Evolutionary conservation across 2,888 invertebrate species (phyloP).

Genomic region (Chrysolina haemoptera): DNA sequence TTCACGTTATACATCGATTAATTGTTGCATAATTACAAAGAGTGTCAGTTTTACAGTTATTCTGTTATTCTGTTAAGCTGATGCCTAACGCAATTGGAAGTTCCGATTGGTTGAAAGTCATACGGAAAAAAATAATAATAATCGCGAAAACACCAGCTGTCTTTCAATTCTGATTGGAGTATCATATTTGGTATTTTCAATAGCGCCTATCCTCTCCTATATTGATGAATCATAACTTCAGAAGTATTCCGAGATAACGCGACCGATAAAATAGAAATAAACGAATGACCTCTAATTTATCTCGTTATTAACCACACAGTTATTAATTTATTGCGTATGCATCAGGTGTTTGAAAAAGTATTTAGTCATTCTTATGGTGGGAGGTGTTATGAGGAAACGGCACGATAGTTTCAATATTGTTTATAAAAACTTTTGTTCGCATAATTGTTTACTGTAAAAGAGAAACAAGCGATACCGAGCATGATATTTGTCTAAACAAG

Average conservation of each 20-base stretch:
- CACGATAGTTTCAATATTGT: background rate
- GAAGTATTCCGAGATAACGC: background rate
- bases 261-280: background rate
- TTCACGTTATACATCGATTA: too few relatives aligned
- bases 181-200: too few relatives aligned
- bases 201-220: background rate
- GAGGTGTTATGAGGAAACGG: conserved; percentile 4
- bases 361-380: background rate
- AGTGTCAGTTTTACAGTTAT: too few relatives aligned
- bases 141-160: too few relatives aligned
- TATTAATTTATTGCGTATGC: conserved; percentile 6
- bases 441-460: background rate
- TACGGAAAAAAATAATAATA: too few relatives aligned
- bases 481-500: too few relatives aligned
- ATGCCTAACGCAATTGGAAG: too few relatives aligned
- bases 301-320: conserved; percentile 3
- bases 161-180: too few relatives aligned
- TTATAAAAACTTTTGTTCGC: background rate
- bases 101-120: too few relatives aligned
- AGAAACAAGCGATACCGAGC: background rate
- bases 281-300: conserved; percentile 6
- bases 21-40: too few relatives aligned
- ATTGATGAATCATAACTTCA: conserved; percentile 2
- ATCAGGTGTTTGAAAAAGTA: conserved; percentile 4
- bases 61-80: too few relatives aligned